These are phyloP conservation scores for Lasiurus cinereus DNA, from an alignment of 2,113 vertebrate genomes.

Conservation along the genomic window DNA sequence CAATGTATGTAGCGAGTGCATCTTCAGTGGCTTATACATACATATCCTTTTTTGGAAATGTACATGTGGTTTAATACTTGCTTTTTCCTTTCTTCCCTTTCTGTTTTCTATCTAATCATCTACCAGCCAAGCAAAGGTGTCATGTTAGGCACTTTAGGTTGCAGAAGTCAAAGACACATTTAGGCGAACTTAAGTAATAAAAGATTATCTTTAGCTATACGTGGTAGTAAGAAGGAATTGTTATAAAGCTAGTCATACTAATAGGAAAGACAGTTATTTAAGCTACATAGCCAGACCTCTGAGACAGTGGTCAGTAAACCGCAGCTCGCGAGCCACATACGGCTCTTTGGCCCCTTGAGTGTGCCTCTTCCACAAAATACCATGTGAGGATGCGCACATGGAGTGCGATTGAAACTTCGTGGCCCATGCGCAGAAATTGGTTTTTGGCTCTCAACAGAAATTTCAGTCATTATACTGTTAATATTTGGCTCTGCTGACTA, in stretches of 20 bases:
- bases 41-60: background rate
- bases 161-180: background rate
- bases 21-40: background rate
- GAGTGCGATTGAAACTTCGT: too few relatives aligned
- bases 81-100: background rate
- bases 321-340: too few relatives aligned
- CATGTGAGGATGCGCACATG: too few relatives aligned
- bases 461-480: too few relatives aligned
- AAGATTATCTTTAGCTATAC: background rate
- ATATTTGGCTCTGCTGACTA: too few relatives aligned
- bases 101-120: background rate
- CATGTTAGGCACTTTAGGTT: background rate
- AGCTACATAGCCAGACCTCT: background rate
- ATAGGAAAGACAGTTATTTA: background rate
- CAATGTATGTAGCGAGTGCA: background rate
- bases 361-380: too few relatives aligned
- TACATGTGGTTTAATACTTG: background rate
- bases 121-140: background rate
- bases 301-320: background rate
- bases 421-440: too few relatives aligned
- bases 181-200: conserved; percentile 12
- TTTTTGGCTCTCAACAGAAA: too few relatives aligned
- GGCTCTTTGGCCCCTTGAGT: too few relatives aligned
- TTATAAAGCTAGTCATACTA: background rate
- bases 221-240: background rate